phyloP scores from a whole-genome alignment of 2,113 vertebrate species.

The Podiceps cristatus region DNA sequence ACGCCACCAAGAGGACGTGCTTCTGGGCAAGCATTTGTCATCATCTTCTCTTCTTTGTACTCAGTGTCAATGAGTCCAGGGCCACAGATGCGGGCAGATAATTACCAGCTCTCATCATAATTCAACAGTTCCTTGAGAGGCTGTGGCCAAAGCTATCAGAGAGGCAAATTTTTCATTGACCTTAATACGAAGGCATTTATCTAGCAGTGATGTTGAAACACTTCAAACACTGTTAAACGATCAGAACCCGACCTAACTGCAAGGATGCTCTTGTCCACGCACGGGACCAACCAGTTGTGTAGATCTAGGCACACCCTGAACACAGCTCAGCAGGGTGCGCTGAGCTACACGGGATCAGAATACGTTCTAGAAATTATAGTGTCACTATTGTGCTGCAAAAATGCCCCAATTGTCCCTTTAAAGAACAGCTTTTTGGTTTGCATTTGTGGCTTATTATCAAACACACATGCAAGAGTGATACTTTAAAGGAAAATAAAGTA shows the following conservation, averaged over 20 bases:
- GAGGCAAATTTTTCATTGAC: not conserved
- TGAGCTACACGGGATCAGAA: not conserved
- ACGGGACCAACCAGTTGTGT: not conserved
- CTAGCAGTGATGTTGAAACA: not conserved
- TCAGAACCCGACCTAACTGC: not conserved
- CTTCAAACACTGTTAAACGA: not conserved
- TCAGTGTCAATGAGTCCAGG: not conserved
- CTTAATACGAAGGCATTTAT: not conserved
- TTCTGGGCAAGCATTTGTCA: not conserved
- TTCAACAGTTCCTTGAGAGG: not conserved
- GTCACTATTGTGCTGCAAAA: not conserved
- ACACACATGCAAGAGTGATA: not conserved
- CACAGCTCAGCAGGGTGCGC: not conserved
- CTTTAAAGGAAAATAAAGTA: not conserved
- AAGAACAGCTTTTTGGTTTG: not conserved
- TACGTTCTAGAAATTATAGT: not conserved
- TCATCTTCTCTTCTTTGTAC: not conserved
- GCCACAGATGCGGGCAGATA: not conserved
- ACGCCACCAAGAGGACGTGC: rapidly evolving
- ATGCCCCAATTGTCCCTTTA: not conserved
- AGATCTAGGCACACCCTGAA: not conserved
- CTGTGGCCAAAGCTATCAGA: not conserved
- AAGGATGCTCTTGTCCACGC: rapidly evolving
- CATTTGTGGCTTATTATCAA: not conserved
- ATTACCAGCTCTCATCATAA: slow-evolving; percentile 12